Evolutionary conservation across 2,888 invertebrate genomes (phyloP), one percentile per base, ranked within the genome.

Genomic region (Diabrotica balteata): DNA sequence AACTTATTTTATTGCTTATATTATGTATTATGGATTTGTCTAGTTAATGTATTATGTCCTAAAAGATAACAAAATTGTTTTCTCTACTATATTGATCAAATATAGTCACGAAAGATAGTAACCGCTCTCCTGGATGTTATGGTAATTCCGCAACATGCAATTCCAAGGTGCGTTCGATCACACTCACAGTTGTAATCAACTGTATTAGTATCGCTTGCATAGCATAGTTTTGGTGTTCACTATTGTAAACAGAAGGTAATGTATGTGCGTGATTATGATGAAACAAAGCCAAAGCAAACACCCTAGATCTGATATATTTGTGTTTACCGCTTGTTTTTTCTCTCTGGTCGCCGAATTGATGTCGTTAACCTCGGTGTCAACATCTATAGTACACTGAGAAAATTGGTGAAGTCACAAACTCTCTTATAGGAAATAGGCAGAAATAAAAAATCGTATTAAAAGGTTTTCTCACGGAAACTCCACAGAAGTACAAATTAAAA

Each of bases 351-450:
- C 69, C 65, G 68, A 73, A 75, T 73, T 67, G 73, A 70, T 78
- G 78, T 77, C 78, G 72, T 71, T 75, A 74, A 79, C 78, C 78
- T 77, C 74, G 71, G 42, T 66, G 68, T 63, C 64, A 55, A 64
- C 66, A 71, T 60, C 66, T 43, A 59, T 61, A 50, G 5, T 60
- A 67, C 67, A 67, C 54, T 55, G 54, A 59, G 50, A 63, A 67
- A 49, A 53, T 7, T 11, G 4, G 8, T 32, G 32, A 32, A 32
- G 17, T 17, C 17, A 17, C 17, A 17, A 17, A 17, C 17, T 17
- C 1, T 17, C 2, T 17, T 17, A 17, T 17, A 17, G 17, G 17
- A 17, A 17, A 2, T 17, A 17, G 17, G 17, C 17, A 17, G 2
- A 2, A 17, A 17, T 1, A 17, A 17, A 17, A 17, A 17, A 17